These are phyloP conservation scores for Oxyruncus cristatus DNA, from an alignment of 2,113 vertebrate genomes.

Conservation along the genomic window DNA sequence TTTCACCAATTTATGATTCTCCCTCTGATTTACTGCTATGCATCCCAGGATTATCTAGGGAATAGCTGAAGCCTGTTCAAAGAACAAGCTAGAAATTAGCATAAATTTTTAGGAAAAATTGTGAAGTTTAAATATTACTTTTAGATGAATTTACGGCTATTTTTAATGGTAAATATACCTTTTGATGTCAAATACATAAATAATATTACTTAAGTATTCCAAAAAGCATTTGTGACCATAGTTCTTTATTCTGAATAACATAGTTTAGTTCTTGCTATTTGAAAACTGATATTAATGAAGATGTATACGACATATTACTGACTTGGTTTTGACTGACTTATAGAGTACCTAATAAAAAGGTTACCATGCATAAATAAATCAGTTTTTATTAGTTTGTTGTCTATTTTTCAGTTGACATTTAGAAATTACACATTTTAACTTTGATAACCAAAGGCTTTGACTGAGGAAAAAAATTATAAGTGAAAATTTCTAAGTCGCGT, in stretches of 20 bases:
- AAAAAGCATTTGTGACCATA: background rate
- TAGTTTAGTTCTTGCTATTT: background rate
- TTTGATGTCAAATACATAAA: background rate
- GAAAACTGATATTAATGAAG: background rate
- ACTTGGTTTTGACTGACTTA: background rate
- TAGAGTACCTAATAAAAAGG: background rate
- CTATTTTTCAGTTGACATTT: background rate
- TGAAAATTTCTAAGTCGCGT: background rate
- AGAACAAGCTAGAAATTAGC: background rate
- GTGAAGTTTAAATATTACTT: background rate
- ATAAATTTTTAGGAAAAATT: background rate
- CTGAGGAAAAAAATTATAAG: background rate
- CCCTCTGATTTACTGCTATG: background rate
- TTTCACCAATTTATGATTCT: background rate
- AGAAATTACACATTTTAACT: background rate
- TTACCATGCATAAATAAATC: background rate
- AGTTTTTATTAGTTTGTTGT: background rate
- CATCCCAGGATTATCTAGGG: background rate
- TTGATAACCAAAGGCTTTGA: background rate
- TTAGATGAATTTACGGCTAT: background rate
- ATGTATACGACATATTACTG: background rate
- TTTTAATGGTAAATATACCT: background rate
- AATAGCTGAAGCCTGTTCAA: background rate
- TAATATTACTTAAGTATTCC: background rate
- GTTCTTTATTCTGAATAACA: background rate